phyloP scores from a whole-genome alignment of 1,140 invertebrate species.

The Branchinecta lindahli region DNA sequence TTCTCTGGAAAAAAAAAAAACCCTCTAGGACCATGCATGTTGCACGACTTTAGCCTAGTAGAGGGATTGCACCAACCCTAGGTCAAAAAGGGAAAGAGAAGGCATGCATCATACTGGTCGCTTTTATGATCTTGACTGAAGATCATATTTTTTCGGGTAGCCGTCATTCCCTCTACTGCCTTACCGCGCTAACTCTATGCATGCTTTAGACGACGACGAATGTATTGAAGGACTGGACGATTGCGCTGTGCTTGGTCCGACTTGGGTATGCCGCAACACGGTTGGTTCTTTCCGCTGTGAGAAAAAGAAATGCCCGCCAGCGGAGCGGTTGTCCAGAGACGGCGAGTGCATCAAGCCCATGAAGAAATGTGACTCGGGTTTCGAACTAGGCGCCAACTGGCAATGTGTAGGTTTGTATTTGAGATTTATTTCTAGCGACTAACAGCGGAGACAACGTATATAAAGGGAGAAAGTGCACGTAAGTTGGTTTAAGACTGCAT shows the following conservation, averaged over 20 bases:
- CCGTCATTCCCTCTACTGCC: background rate
- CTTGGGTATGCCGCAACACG: conserved; percentile 70
- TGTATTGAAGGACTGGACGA: conserved; percentile 63
- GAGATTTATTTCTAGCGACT: no score
- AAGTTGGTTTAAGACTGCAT: no score
- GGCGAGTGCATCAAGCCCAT: conserved; percentile 24
- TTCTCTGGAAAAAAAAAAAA: no score
- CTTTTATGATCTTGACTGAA: no score
- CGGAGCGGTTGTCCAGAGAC: conserved; percentile 26
- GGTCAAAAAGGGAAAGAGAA: no score
- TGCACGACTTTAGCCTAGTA: no score
- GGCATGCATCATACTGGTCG: no score
- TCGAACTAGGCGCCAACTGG: conserved; percentile 32
- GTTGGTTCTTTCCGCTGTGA: conserved; percentile 61
- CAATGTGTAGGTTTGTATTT: conserved; percentile 36
- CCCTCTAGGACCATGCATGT: no score
- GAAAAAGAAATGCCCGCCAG: conserved; percentile 36
- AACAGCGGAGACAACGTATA: no score
- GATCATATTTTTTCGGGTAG: no score
- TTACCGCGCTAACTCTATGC: background rate
- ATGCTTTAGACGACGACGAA: conserved; percentile 69
- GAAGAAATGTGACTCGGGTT: conserved; percentile 35
- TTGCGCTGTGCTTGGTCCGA: conserved; percentile 44
- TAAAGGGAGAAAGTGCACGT: no score
- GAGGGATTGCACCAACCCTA: no score